Conservation (phyloP, 2,113 vertebrate species). For the Crotalus tigris region DNA sequence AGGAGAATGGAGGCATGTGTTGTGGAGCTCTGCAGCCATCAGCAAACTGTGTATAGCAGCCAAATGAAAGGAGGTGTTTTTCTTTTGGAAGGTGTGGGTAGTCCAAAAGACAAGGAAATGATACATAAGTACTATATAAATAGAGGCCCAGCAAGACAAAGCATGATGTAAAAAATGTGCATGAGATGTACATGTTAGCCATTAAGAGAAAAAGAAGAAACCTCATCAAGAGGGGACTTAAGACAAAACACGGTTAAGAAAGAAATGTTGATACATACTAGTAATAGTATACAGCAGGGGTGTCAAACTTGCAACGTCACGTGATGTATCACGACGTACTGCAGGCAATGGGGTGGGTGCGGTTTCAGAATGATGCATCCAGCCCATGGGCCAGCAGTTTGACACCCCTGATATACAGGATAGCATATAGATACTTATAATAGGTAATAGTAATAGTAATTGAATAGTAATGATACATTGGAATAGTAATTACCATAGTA, state of each 20-base stretch:
- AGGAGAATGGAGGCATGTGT: background rate
- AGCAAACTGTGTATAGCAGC: background rate
- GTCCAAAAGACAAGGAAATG: background rate
- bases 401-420: background rate
- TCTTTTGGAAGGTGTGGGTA: background rate
- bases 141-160: background rate
- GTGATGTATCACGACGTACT: too few species aligned
- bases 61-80: background rate
- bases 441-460: background rate
- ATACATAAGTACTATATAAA: background rate
- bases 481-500: background rate
- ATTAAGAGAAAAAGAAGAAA: background rate
- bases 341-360: too few species aligned
- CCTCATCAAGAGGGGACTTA: background rate
- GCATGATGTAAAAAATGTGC: background rate
- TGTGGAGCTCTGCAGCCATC: background rate
- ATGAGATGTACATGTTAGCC: background rate
- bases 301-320: too few species aligned
- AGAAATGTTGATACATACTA: background rate
- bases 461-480: background rate
- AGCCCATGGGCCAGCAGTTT: too few species aligned
- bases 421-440: background rate
- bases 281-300: background rate
- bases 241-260: background rate
- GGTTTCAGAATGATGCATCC: too few species aligned